These are phyloP conservation scores for Polyommatus iphigenia DNA, from an alignment of 2,888 invertebrate genomes.

Conservation along the genomic window DNA sequence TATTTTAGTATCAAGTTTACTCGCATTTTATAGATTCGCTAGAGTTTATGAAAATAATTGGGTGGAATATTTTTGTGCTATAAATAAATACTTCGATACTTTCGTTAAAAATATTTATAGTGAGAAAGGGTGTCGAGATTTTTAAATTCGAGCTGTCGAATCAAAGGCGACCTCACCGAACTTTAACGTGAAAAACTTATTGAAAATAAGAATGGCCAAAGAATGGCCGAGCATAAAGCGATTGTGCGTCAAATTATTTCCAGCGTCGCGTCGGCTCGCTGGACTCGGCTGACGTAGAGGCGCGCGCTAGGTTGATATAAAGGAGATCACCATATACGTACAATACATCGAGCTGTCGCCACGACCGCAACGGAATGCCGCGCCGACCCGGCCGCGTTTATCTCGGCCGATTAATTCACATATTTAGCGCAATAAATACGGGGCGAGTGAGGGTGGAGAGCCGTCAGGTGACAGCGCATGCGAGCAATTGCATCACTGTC, in stretches of 20 bases:
- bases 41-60: neutral
- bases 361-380: constrained; percentile 74
- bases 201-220: neutral
- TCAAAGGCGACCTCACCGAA: too few relatives aligned
- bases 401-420: constrained; percentile 80
- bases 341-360: constrained; percentile 78
- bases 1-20: constrained; percentile 18
- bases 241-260: neutral
- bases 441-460: constrained; percentile 51
- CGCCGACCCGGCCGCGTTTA: constrained; percentile 71
- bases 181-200: neutral
- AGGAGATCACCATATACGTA: constrained; percentile 66
- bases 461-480: constrained; percentile 60
- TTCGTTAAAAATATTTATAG: neutral
- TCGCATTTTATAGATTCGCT: neutral
- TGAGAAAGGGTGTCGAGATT: neutral
- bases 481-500: constrained; percentile 75
- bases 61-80: neutral
- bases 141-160: neutral
- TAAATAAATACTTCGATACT: neutral
- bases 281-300: neutral
- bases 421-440: constrained; percentile 79
- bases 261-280: neutral
- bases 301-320: constrained; percentile 51
- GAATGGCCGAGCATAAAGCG: neutral